Base-by-base conservation (phyloP, 2,797 vertebrate species). In the Tapera naevia region DNA sequence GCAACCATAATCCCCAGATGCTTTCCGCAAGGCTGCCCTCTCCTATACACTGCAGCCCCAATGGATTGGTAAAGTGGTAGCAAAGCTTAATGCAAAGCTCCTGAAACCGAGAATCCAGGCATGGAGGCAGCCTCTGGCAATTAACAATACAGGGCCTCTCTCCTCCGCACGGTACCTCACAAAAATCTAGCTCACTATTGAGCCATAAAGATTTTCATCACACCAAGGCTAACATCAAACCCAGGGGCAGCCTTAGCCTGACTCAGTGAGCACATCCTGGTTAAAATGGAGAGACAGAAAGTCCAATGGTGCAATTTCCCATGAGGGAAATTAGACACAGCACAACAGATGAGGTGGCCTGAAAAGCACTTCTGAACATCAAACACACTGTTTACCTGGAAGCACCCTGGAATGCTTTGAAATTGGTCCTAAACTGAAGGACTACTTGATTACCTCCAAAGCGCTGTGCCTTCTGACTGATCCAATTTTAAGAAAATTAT, bases 1-100 rank as follows among this genome's bases (percentile, higher is more conserved):
- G 24, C 12, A 11, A 24, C 46, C 46, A 48, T 46, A 48, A 48
- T 12, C 19, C 22, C 21, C 46, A 23, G 46, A 48, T 24, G 22
- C 10, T 48, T 48, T 48, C 46, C 46, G 13, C 46, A 48, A 22
- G 46, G 46, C 22, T 48, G 46, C 46, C 48, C 21, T 24, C 22
- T 32, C 28, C 1, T 5, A 61, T 17, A 39, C 0, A 0, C 32
- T 24, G 23, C 27, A 65, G 33, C 10, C n/a, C 51, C n/a, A 39
- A 14, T 1, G 7, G n/a, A 30, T 1, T 5, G 30, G 54, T 24
- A 10, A 66, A 81, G 33, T 9, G 5, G 28, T 13, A 82, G 24
- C 61, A 67, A 67, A 7, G 16, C 11, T 43, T 33, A 16, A 21
- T 10, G 51, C 51, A 74, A 17, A 14, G 32, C 25, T 67, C 32